These are phyloP conservation scores for Plebejus argus DNA, from an alignment of 2,888 invertebrate genomes.

Conservation along the genomic window DNA sequence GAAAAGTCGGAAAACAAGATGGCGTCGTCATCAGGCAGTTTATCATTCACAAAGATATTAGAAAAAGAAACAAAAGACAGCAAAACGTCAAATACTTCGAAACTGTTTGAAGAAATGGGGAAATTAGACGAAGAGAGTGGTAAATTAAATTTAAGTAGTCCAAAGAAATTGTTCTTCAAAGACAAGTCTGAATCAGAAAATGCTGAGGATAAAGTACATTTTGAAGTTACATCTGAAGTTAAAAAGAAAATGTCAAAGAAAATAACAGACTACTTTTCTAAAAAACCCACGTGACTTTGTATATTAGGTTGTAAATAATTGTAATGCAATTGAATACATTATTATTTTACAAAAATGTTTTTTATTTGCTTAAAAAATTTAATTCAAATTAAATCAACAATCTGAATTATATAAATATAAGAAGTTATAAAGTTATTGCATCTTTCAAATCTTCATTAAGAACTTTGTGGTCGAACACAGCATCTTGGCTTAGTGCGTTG, in stretches of 20 bases:
- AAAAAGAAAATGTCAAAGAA: conserved; percentile 63
- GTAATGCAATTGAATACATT: conserved; percentile 25
- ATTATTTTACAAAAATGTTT: not conserved
- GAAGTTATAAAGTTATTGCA: too few species aligned
- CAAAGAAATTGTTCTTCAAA: conserved; percentile 48
- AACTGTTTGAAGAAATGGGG: conserved; percentile 57
- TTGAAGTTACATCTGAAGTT: conserved; percentile 51
- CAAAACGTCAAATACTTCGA: conserved; percentile 33
- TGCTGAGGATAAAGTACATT: conserved; percentile 44
- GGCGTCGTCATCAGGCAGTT: not conserved
- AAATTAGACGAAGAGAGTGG: conserved; percentile 56
- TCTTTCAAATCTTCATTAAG: too few species aligned
- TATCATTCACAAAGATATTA: not conserved
- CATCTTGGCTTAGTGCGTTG: too few species aligned
- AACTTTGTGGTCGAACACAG: too few species aligned
- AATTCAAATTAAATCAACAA: not conserved
- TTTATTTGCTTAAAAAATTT: not conserved
- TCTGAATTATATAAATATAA: too few species aligned
- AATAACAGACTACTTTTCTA: conserved; percentile 72
- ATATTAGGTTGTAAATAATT: conserved; percentile 32
- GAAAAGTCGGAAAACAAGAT: not conserved
- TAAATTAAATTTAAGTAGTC: conserved; percentile 50
- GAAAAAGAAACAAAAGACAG: conserved; percentile 9
- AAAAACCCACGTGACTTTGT: conserved; percentile 54
- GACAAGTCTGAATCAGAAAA: conserved; percentile 19